Evolutionary conservation across 1,140 invertebrate genomes (phyloP), one percentile per base, ranked within the genome.

Genomic region (Pogonognathellus flavescens): DNA sequence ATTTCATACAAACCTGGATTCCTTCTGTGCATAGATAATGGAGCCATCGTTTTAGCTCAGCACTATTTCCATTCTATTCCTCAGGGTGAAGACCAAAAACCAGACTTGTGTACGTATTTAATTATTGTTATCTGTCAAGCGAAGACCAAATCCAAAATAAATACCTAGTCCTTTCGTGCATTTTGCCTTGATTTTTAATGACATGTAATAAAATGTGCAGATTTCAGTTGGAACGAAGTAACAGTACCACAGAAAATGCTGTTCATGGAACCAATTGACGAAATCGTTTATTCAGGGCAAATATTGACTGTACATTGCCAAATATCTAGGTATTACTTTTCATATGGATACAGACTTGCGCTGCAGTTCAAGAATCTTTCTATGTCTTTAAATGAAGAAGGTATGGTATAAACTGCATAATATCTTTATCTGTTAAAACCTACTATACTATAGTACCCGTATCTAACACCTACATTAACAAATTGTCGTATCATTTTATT

Each of bases 271-370:
- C 85, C 80, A 20, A 31, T 82, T n/a, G 55, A 1, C 5, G 10
- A 49, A 0, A 55, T 18, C 20, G 14, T 59, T 25, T 85, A 82
- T 18, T 8, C 57, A 13, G 55, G 49, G 6, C 18, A 82, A 66
- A 53, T 7, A 7, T 18, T 72, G 16, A 85, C 13, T 2, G 16
- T 82, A 18, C n/a, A 41, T 66, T 85, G 85, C 50, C 13, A 22
- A n/a, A 20, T 85, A 13, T 85, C 85, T 16, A 18, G 85, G 2
- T 85, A 82, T 50, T 85, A 85, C 31, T 85, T 85, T 72, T 50
- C 85, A 55, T 85, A 66, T 49, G 85, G 85, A 10, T 52, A 85
- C 25, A 25, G 72, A 53, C 41, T 85, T 22, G 84, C 25, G 5
- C 18, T 85, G 41, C 16, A 16, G 10, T 52, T 22, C 31, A 55